phyloP scores from a whole-genome alignment of 2,797 vertebrate genomes.

The Sebastes steindachneri region DNA sequence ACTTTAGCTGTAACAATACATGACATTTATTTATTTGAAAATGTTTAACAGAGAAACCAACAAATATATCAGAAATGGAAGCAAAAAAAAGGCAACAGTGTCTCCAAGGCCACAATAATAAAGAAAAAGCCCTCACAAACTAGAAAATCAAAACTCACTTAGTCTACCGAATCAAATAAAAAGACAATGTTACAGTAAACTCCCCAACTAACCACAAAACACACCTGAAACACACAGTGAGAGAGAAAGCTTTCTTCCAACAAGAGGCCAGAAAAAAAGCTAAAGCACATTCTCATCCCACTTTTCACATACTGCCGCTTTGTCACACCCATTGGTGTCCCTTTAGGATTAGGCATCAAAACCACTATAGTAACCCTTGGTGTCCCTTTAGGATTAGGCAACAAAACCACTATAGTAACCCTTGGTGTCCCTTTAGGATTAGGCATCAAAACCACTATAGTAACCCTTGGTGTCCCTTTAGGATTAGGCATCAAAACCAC shows the following conservation, averaged over 20 bases:
- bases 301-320: no score
- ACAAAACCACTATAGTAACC: no score
- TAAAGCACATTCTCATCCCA: not conserved
- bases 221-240: not conserved
- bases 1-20: not conserved
- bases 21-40: not conserved
- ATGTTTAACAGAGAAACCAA: not conserved
- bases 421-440: no score
- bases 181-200: not conserved
- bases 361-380: no score
- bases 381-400: no score
- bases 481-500: no score
- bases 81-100: not conserved
- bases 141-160: not conserved
- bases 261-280: not conserved
- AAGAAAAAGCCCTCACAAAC: not conserved
- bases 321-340: no score
- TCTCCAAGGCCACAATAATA: not conserved
- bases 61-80: not conserved
- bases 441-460: no score
- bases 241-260: not conserved
- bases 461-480: no score
- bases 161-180: not conserved
- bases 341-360: no score
- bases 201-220: not conserved